Base-by-base conservation (phyloP, 2,113 vertebrate genomes). In the Silurus glanis region DNA sequence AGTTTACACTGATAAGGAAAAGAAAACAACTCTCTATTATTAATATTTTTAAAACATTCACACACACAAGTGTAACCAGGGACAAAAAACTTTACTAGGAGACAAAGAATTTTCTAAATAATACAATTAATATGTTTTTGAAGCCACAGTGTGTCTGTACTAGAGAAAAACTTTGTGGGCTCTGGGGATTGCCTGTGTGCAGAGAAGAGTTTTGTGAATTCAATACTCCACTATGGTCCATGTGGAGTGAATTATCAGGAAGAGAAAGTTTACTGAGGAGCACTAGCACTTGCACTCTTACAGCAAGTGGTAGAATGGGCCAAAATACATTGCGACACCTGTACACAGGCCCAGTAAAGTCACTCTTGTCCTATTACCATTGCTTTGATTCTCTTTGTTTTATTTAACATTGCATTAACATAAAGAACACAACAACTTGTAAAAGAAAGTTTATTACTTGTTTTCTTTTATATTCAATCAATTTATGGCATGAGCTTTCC, bases 181-280 rank as follows among this genome's bases (percentile, higher is more conserved):
- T 66, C 19, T 53, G 64, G 16, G 78, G 85, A 85, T 13, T 74
- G 49, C 85, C 69, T 80, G 64, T 12, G 1, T 72, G 72, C 37
- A 71, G 80, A 28, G 25, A 25, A 5, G 9, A 58, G 86, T 89
- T 89, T 90, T 89, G 88, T 88, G 85, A 87, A 86, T 80, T 61
- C 25, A 64, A 83, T 72, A 59, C 25, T 75, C 82, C 61, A 86
- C 7, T 86, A 85, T 16, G 76, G 85, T 72, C 72, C 61, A 83
- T 92, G 78, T 92, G 92, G 89, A 87, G 88, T 13, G 83, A n/a
- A 88, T 93, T 93, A 92, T 53, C 78, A 87, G 0, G 19, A 69
- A 21, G 83, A 84, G 66, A 81, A 74, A 86, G 69, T 80, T 45
- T 55, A 85, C 25, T 64, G 51, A 83, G 81, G 55, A 53, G 84